These are phyloP conservation scores for Chanos chanos DNA, from an alignment of 2,797 vertebrate species.

Conservation along the genomic window DNA sequence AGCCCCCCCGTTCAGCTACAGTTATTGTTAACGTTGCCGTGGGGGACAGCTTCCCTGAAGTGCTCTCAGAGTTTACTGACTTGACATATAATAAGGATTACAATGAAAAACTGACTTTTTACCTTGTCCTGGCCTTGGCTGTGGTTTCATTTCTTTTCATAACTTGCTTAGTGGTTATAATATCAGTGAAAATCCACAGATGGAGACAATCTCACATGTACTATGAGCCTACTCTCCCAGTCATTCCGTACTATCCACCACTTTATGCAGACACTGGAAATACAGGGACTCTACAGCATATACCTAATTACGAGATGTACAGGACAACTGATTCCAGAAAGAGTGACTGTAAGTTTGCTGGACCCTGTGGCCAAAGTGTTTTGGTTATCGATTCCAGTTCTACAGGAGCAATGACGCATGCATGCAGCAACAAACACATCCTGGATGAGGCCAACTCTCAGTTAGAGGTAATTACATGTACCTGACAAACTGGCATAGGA, in stretches of 20 bases:
- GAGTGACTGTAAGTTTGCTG: conserved; percentile 49
- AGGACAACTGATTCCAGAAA: conserved; percentile 49
- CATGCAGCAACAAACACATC: no score
- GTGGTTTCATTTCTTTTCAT: conserved; percentile 18
- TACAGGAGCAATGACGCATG: no score
- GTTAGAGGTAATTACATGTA: no score
- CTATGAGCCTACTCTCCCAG: conserved; percentile 22
- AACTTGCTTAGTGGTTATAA: not conserved
- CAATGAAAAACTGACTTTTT: conserved; percentile 34
- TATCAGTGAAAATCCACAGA: conserved; percentile 29
- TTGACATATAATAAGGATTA: conserved; percentile 21
- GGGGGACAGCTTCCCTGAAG: conserved; percentile 44
- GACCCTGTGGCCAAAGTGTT: no score
- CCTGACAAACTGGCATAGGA: no score
- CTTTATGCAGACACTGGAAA: conserved; percentile 49
- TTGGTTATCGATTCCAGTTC: no score
- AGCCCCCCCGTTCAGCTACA: conserved; percentile 48
- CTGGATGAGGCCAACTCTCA: no score
- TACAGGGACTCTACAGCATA: no score
- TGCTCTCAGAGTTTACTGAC: not conserved
- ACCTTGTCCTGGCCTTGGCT: conserved; percentile 22
- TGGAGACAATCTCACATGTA: conserved; percentile 22
- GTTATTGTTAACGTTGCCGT: conserved; percentile 49
- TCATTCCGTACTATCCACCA: conserved; percentile 28
- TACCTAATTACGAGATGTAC: no score